phyloP scores from a whole-genome alignment of 2,113 vertebrate species.

The Puffinus mauretanicus region DNA sequence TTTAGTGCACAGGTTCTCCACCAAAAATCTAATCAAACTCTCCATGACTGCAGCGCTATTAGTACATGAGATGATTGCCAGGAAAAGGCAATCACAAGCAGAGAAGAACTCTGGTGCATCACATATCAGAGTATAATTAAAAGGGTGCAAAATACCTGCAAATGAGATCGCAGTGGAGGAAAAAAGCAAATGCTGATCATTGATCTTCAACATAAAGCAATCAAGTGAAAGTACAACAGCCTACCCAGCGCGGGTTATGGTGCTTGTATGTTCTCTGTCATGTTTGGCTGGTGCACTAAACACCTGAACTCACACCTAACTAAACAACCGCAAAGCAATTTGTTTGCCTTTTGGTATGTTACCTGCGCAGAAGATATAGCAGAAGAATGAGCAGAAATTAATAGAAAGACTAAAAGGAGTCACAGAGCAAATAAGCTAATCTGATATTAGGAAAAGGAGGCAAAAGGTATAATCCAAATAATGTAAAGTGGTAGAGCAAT shows the following conservation, averaged over 20 bases:
- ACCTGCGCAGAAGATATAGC: background rate
- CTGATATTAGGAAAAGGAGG: background rate
- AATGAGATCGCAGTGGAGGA: background rate
- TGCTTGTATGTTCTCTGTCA: background rate
- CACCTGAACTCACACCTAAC: background rate
- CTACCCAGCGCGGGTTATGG: background rate
- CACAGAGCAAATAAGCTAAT: background rate
- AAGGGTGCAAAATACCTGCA: background rate
- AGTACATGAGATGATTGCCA: background rate
- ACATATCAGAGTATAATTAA: background rate
- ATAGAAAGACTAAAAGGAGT: background rate
- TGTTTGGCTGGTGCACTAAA: background rate
- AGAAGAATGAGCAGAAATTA: background rate
- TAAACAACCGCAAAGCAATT: background rate
- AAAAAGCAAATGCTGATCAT: background rate
- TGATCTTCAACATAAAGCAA: background rate
- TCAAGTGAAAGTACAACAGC: background rate
- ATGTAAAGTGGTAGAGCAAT: background rate
- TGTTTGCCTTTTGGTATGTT: background rate
- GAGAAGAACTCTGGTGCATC: background rate
- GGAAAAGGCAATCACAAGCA: background rate
- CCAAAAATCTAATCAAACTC: background rate
- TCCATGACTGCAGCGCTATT: background rate
- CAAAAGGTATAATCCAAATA: background rate
- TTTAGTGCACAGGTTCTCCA: background rate